Evolutionary conservation across 2,113 vertebrate species (phyloP).

Genomic region (Chrysochloris asiatica): DNA sequence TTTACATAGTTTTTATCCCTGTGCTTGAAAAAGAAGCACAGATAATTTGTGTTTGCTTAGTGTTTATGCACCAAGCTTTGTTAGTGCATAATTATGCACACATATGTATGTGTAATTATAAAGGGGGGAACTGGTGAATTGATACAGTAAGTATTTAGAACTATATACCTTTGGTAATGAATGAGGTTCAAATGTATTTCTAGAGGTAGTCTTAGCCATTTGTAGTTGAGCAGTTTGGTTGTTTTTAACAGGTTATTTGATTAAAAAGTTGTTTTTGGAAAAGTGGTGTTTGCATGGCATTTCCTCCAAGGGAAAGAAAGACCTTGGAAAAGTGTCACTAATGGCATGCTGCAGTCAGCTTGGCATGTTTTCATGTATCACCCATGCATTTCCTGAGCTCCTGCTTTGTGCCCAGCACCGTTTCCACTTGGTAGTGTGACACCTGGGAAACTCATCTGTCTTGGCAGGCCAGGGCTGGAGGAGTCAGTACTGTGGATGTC

Average conservation of each 20-base stretch:
- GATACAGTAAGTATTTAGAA: not conserved
- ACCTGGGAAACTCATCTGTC: fast-evolving
- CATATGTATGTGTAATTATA: not conserved
- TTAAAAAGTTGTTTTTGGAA: not conserved
- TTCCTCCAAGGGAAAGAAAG: not conserved
- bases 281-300: not conserved
- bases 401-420: not conserved
- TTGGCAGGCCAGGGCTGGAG: not conserved
- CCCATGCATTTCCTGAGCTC: not conserved
- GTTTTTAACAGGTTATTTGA: not conserved
- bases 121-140: not conserved
- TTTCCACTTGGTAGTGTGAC: fast-evolving
- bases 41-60: not conserved
- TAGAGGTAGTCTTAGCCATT: not conserved
- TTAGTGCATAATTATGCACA: not conserved
- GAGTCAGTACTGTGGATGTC: not conserved
- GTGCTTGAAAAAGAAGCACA: not conserved
- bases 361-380: not conserved
- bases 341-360: not conserved
- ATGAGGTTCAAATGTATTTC: not conserved
- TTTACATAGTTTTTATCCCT: not conserved
- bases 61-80: not conserved
- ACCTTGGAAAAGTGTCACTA: not conserved
- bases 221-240: not conserved
- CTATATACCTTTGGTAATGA: too few species aligned